These are phyloP conservation scores for Drosophila greeni DNA, from an alignment of 2,888 invertebrate genomes.

Conservation along the genomic window DNA sequence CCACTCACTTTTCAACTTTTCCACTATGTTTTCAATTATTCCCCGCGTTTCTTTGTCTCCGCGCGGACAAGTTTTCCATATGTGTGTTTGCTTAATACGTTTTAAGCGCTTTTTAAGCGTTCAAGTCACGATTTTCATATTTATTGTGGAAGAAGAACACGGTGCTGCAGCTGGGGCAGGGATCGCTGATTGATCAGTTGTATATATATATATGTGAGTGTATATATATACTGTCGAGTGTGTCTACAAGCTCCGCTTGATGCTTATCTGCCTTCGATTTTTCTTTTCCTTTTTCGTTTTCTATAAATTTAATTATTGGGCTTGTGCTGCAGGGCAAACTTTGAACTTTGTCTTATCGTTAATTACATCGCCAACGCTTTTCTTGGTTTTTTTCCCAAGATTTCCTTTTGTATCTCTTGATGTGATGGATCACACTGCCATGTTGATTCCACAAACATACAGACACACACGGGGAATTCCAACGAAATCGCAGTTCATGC, in stretches of 20 bases:
- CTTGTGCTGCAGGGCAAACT: conserved; percentile 31
- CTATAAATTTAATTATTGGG: conserved; percentile 68
- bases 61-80: conserved; percentile 66
- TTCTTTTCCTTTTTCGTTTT: conserved; percentile 33
- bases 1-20: conserved; percentile 30
- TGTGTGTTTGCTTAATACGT: conserved; percentile 67
- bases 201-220: conserved; percentile 11
- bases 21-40: conserved; percentile 64
- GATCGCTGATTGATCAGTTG: conserved; percentile 67
- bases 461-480: conserved; percentile 53
- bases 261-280: conserved; percentile 68
- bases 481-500: conserved; percentile 62
- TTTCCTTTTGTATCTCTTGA: conserved; percentile 27
- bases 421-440: conserved; percentile 50
- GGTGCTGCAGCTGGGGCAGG: not conserved
- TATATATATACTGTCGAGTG: conserved; percentile 25
- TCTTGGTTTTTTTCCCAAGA: conserved; percentile 58
- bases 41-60: conserved; percentile 33
- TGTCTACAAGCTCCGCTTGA: conserved; percentile 43
- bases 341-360: conserved; percentile 60
- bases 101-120: conserved; percentile 75
- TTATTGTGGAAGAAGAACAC: conserved; percentile 47
- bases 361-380: conserved; percentile 71
- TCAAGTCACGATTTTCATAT: conserved; percentile 76
- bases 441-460: no score